Percentiles rank a stretch among this genome's conserved stretches.
Conservation (phyloP, 2,888 invertebrate species). For the Dynastes tityus region DNA sequence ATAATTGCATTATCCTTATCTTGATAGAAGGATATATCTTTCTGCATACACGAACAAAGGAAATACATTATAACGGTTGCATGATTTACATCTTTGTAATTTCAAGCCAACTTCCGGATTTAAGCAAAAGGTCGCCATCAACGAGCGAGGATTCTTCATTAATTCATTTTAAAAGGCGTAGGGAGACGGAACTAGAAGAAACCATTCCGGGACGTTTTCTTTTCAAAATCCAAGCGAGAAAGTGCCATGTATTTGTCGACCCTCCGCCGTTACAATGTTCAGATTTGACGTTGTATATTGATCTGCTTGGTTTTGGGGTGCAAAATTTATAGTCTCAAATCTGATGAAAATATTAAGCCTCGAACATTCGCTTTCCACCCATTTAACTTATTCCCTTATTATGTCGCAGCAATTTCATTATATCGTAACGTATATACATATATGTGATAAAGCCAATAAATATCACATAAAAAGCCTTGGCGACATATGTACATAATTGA, state of each 20-base stretch:
- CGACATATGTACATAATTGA: not conserved
- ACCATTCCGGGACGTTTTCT: not conserved
- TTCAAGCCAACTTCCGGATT: too few species aligned
- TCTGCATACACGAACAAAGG: too few species aligned
- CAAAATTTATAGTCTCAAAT: constrained; percentile 32
- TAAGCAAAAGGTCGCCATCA: too few species aligned
- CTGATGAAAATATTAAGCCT: constrained; percentile 34
- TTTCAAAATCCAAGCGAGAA: not conserved
- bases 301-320: constrained; percentile 34
- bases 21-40: too few species aligned
- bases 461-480: not conserved
- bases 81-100: too few species aligned
- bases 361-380: not conserved
- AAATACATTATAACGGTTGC: too few species aligned
- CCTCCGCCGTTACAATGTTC: constrained; percentile 38
- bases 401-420: constrained; percentile 1
- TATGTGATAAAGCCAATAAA: not conserved
- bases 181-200: not conserved
- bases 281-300: constrained; percentile 45
- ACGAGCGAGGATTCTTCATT: constrained; percentile 1
- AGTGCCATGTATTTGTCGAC: constrained; percentile 30
- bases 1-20: too few species aligned
- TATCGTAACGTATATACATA: not conserved
- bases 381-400: constrained; percentile 1
- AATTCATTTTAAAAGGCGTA: constrained; percentile 11